Base-by-base conservation (phyloP, 1,140 invertebrate genomes). In the Mylabris phalerata region DNA sequence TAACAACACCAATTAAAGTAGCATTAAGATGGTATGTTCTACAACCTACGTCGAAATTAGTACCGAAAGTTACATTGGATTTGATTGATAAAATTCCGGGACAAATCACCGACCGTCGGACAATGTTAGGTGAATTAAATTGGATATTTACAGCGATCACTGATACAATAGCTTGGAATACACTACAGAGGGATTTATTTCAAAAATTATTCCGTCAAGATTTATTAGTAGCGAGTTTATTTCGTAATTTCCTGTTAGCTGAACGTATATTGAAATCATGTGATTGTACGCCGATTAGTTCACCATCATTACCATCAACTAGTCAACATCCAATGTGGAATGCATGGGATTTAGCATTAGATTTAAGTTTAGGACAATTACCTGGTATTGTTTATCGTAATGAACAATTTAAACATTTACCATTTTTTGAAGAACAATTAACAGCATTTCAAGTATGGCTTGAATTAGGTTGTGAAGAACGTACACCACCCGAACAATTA, bases 121-220 rank as follows among this genome's bases (percentile, higher is more conserved):
- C 97, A 26, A 95, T 98, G 90, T 82, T 98, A 57, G 97, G 97
- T 51, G 96, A 99, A 79, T 79, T 99, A 43, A 99, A 99, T 79
- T 99, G 97, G 97, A 98, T 99, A 71, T 99, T 99, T 77, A 99
- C 97, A 39, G 97, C 97, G 5, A 98, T 99, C 52, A 99, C 97
- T 2, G 97, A 99, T 75, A 99, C 97, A n/a, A 98, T 99, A 71
- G 97, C 97, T 0, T 99, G 96, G 96, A 98, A 98, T 72, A 92
- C 89, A 43, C 79, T 99, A 58, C 92, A 94, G 10, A 81, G 84
- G 80, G 94, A 97, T 69, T 79, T 95, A 60, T 99, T 99, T 77
- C 95, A 98, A 78, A 93, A 90, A 72, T 77, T 99, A 55, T 99
- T 99, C 76, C 82, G 98, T 5, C 94, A 97, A 77, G 98, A 99